Conservation (phyloP, 2,113 vertebrate species). For the Gulo gulo region DNA sequence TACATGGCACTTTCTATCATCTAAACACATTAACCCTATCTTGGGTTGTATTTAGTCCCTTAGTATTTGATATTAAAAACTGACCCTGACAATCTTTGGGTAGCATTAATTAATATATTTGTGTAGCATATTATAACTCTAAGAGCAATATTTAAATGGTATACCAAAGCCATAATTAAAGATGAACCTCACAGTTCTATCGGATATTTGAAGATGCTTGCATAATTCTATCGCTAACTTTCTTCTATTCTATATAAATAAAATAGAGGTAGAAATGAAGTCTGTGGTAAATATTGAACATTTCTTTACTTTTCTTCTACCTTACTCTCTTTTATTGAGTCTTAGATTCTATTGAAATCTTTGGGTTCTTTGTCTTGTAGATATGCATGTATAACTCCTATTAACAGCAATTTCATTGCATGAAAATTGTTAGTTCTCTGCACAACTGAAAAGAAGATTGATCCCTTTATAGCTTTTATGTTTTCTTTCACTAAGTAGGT, state of each 20-base stretch:
- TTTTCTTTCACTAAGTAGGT: conserved; percentile 19
- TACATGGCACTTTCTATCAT: neutral
- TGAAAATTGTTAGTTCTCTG: conserved; percentile 27
- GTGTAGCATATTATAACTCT: neutral
- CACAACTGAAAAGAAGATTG: conserved; percentile 42
- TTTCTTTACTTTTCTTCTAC: conserved; percentile 43
- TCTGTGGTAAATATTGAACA: neutral
- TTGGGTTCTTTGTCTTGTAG: conserved; percentile 53
- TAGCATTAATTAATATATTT: conserved; percentile 13
- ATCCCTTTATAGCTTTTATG: neutral
- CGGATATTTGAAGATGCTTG: neutral
- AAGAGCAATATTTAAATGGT: neutral
- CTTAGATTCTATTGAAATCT: conserved; percentile 49
- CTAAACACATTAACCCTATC: neutral
- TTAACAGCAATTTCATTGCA: neutral
- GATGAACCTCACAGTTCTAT: neutral
- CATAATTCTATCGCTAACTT: neutral
- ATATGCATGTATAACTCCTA: conserved; percentile 47
- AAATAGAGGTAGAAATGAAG: neutral
- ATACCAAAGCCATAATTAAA: neutral
- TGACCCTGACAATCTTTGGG: neutral
- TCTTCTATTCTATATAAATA: neutral
- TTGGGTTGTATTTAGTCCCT: neutral
- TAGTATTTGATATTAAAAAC: conserved; percentile 16
- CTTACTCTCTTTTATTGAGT: neutral